phyloP scores from a whole-genome alignment of 2,113 vertebrate species.

The Acinonyx jubatus region DNA sequence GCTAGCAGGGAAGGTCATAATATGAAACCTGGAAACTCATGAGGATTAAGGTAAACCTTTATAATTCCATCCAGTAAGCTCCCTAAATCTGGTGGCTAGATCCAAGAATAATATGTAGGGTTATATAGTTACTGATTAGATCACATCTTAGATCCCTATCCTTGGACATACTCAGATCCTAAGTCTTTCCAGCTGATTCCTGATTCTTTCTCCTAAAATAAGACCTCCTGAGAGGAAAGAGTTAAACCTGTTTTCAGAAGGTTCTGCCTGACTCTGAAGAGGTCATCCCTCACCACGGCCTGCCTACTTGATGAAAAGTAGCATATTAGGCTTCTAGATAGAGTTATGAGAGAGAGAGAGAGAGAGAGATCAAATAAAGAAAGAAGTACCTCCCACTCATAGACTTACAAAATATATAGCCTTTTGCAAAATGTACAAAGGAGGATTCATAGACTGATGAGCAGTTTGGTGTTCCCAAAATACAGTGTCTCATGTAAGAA shows the following conservation, averaged over 20 bases:
- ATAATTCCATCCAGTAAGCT: not conserved
- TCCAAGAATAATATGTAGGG: not conserved
- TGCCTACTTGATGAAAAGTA: slow-evolving; percentile 35
- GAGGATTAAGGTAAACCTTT: not conserved
- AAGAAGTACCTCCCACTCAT: not conserved
- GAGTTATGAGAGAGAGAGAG: slow-evolving; percentile 22
- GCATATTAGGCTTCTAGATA: not conserved
- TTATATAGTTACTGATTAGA: not conserved
- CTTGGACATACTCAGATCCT: not conserved
- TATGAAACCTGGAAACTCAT: not conserved
- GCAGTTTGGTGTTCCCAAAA: not conserved
- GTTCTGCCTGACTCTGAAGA: not conserved
- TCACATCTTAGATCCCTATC: not conserved
- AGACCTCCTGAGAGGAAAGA: not conserved
- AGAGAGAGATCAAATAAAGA: slow-evolving; percentile 12
- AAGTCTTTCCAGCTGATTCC: not conserved
- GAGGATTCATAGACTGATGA: slow-evolving; percentile 28
- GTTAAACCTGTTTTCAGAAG: slow-evolving; percentile 5
- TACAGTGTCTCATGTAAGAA: not conserved
- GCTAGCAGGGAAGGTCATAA: not conserved
- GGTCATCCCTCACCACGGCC: not conserved
- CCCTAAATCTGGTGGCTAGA: not conserved
- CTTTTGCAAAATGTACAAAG: slow-evolving; percentile 35
- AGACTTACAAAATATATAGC: slow-evolving; percentile 48
- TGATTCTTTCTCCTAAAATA: not conserved